Base-by-base conservation (phyloP, 2,113 vertebrate genomes). In the Chaetops frenatus region DNA sequence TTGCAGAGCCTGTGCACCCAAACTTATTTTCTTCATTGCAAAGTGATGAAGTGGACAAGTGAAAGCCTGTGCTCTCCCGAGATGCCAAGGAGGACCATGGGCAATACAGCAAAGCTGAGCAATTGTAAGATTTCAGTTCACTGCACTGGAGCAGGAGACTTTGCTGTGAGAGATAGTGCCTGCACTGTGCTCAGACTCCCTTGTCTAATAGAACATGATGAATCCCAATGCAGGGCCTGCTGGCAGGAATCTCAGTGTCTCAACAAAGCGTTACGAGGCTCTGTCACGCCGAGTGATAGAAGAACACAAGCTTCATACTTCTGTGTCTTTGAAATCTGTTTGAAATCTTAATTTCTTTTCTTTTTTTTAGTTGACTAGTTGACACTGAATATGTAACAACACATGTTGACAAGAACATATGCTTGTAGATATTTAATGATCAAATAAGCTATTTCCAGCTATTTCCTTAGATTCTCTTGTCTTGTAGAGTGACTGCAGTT, bases 261-360 rank as follows among this genome's bases (percentile, higher is more conserved):
- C 29, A 50, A 36, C 27, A 47, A 71, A 83, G 25, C 0, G 0
- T 72, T 53, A 62, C 3, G 1, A 76, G 71, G 13, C 40, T 82
- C 22, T 81, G 47, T 15, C 54, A 45, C 0, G 0, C 5, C 25
- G 42, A 51, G 18, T 18, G 66, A 57, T 47, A 51, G 24, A 29
- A 71, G 38, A 69, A 45, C 20, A 16, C 12, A n/a, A 17, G 8
- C 22, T 60, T 62, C 53, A 14, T 24, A 15, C 42, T 64, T 76
- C 58, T 60, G 33, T 62, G 14, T 40, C 48, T 71, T 61, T n/a
- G n/a, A n/a, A n/a, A n/a, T n/a, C 47, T 79, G 8, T n/a, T 64
- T 82, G 64, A 90, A 90, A 61, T 58, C 3, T 38, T 29, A 58
- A 25, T 64, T 77, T 29, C 5, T 45, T 81, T 61, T 28, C 8